These are phyloP conservation scores for Euschistus heros DNA, from an alignment of 1,140 invertebrate genomes.

Conservation along the genomic window DNA sequence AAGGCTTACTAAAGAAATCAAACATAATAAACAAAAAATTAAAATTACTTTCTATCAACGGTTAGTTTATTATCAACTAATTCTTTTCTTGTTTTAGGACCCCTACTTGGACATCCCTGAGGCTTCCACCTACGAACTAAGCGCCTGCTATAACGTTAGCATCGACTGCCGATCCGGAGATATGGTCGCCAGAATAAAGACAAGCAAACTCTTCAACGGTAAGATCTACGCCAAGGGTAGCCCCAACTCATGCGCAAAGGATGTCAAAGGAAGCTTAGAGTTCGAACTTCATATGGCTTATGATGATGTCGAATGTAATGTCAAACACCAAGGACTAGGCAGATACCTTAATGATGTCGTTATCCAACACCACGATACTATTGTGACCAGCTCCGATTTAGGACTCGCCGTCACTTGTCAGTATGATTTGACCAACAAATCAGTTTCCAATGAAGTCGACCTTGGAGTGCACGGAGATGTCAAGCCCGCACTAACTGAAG, in stretches of 20 bases:
- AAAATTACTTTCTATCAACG: no score
- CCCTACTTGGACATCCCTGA: constrained; percentile 81
- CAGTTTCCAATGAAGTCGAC: constrained; percentile 83
- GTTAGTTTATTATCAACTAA: not conserved
- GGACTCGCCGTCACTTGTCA: constrained; percentile 85
- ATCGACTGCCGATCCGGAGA: constrained; percentile 84
- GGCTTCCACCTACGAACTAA: constrained; percentile 81
- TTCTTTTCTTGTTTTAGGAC: constrained; percentile 43
- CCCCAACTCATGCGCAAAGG: constrained; percentile 80
- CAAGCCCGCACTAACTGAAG: constrained; percentile 60
- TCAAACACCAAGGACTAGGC: constrained; percentile 70
- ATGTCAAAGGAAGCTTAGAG: constrained; percentile 71
- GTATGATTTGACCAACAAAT: constrained; percentile 87
- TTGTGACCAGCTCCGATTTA: constrained; percentile 86
- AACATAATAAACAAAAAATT: no score
- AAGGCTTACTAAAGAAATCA: no score
- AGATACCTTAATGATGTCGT: constrained; percentile 81
- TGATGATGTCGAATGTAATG: constrained; percentile 82
- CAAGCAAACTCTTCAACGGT: constrained; percentile 83
- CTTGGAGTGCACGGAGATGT: constrained; percentile 79
- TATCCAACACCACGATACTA: constrained; percentile 89
- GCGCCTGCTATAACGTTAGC: constrained; percentile 88
- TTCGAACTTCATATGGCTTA: constrained; percentile 85
- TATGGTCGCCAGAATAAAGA: constrained; percentile 85
- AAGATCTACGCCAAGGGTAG: constrained; percentile 89